Percentiles rank a stretch among this genome's conserved stretches.
Evolutionary conservation across 2,797 vertebrate species (phyloP).

Genomic region (Parotocinclus haroldoi): DNA sequence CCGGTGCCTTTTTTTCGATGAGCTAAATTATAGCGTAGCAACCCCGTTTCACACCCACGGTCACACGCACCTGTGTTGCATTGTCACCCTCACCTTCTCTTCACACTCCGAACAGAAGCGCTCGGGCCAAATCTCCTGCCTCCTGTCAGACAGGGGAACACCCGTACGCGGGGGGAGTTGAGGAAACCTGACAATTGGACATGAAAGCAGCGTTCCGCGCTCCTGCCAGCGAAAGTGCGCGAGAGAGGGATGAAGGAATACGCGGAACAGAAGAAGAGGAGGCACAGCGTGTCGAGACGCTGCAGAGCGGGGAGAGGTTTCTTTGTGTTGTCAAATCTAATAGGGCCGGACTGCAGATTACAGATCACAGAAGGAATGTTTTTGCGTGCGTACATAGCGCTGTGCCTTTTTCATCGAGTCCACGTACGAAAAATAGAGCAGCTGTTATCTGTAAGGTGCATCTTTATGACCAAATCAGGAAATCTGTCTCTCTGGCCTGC

Average conservation of each 20-base stretch:
- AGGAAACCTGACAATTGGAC: background rate
- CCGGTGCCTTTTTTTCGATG: constrained; percentile 20
- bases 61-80: constrained; percentile 5
- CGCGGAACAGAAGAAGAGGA: background rate
- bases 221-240: background rate
- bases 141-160: constrained; percentile 16
- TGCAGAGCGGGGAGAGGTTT: background rate
- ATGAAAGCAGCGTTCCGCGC: constrained; percentile 3
- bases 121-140: background rate
- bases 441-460: too few relatives aligned
- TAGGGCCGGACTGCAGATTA: background rate
- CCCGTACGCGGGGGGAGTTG: constrained; percentile 9
- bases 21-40: background rate
- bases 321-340: constrained; percentile 8
- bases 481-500: too few relatives aligned
- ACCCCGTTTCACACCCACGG: background rate
- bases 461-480: too few relatives aligned
- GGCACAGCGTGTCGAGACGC: background rate
- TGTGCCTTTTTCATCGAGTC: too few relatives aligned
- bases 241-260: constrained; percentile 2
- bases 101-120: constrained; percentile 6
- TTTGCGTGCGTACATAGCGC: too few relatives aligned
- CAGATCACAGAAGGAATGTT: background rate
- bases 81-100: constrained; percentile 4
- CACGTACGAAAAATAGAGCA: too few relatives aligned